Evolutionary conservation across 2,797 vertebrate genomes (phyloP).

Genomic region (Borostomias antarcticus): DNA sequence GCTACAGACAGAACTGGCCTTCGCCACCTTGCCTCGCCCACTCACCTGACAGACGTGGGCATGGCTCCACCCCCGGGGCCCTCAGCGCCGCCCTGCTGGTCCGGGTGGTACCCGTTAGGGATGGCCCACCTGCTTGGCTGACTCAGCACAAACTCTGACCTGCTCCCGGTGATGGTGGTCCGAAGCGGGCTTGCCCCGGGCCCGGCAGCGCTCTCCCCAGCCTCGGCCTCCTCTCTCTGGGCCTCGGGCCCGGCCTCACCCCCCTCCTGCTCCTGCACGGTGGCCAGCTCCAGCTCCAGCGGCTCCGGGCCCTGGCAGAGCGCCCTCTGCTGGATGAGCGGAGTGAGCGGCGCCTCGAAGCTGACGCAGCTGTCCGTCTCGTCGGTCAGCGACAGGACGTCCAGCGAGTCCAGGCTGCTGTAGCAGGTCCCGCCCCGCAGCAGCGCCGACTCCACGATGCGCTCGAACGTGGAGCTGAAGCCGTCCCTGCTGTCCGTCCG

Average conservation of each 20-base stretch:
- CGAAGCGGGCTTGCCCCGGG: constrained; percentile 84
- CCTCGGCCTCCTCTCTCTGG: constrained; percentile 57
- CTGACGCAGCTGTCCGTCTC: constrained; percentile 98
- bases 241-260: constrained; percentile 70
- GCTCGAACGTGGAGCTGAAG: constrained; percentile 95
- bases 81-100: constrained; percentile 70
- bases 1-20: too few species aligned
- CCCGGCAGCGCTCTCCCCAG: constrained; percentile 57
- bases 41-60: constrained; percentile 89
- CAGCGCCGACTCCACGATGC: constrained; percentile 94
- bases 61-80: constrained; percentile 79
- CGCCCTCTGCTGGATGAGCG: constrained; percentile 93
- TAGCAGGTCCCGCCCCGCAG: constrained; percentile 92
- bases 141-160: constrained; percentile 92
- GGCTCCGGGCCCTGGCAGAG: constrained; percentile 86
- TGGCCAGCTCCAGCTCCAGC: constrained; percentile 81
- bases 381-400: constrained; percentile 92
- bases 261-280: constrained; percentile 79
- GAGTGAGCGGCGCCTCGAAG: constrained; percentile 93
- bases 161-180: constrained; percentile 91
- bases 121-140: constrained; percentile 82
- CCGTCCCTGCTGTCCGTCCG: constrained; percentile 88
- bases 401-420: constrained; percentile 95
- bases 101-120: constrained; percentile 88
- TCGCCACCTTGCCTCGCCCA: too few species aligned